phyloP scores from a whole-genome alignment of 2,888 invertebrate genomes.

The Arge pagana region DNA sequence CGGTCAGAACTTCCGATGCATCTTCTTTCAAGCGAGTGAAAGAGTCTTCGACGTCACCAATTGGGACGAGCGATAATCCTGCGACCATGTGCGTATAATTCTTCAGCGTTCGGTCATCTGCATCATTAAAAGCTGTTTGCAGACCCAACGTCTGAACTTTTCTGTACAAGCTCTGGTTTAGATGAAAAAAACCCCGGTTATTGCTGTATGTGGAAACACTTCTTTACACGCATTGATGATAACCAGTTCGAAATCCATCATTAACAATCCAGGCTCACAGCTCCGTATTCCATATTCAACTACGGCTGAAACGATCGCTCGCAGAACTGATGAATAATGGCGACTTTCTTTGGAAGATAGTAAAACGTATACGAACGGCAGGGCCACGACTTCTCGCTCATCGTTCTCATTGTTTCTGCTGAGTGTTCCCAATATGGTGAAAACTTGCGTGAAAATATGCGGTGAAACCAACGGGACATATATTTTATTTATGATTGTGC shows the following conservation, averaged over 20 bases:
- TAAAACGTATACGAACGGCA: conserved; percentile 13
- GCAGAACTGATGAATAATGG: not conserved
- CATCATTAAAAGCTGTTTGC: conserved; percentile 1
- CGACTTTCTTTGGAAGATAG: not conserved
- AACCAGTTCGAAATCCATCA: conserved; percentile 15
- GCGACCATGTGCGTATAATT: conserved; percentile 13
- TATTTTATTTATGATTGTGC: too few species aligned
- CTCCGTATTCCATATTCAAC: too few species aligned
- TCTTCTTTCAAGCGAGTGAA: conserved; percentile 14
- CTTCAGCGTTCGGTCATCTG: conserved; percentile 4
- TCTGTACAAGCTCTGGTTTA: conserved; percentile 5
- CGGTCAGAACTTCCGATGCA: too few species aligned
- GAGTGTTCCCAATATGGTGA: too few species aligned
- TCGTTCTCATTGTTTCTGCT: too few species aligned
- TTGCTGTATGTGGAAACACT: not conserved
- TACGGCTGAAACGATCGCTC: not conserved
- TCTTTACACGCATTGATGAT: conserved; percentile 1
- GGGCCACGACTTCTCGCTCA: not conserved
- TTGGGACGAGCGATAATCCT: conserved; percentile 23
- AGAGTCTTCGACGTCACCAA: conserved; percentile 3
- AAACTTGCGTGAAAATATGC: too few species aligned
- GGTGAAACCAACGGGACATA: too few species aligned
- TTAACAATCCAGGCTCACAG: conserved; percentile 6
- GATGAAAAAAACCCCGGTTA: conserved; percentile 10
- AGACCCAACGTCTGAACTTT: conserved; percentile 6